A percentile compares a stretch with the other conserved stretches of the same genome.
Evolutionary conservation across 92 coral and sea anemone species (phyloP).

Genomic region (Hydrozoanthus gracilis): DNA sequence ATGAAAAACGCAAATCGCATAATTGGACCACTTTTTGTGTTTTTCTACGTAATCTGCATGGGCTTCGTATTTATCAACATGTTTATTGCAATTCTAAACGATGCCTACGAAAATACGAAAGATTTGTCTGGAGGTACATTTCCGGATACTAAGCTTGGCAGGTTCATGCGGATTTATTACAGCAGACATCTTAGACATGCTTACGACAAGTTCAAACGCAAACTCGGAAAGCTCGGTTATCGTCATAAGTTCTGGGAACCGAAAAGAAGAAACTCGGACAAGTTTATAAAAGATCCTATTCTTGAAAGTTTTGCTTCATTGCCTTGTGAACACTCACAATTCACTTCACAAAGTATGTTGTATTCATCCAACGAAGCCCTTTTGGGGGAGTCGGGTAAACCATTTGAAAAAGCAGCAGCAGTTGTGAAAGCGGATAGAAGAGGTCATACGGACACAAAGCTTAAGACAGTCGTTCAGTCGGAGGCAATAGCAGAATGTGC

Average conservation of each 20-base stretch:
- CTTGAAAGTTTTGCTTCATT: conserved; percentile 65
- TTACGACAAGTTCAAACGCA: conserved; percentile 69
- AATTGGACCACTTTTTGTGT: conserved; percentile 74
- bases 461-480: conserved; percentile 26
- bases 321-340: conserved; percentile 54
- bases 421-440: background rate
- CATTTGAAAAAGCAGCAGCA: background rate
- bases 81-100: conserved; percentile 89
- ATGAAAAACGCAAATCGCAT: conserved; percentile 63
- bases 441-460: background rate
- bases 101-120: conserved; percentile 76
- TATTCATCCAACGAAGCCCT: conserved; percentile 22
- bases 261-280: conserved; percentile 47
- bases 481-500: conserved; percentile 72
- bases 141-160: conserved; percentile 81
- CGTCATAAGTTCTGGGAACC: conserved; percentile 65
- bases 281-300: conserved; percentile 24
- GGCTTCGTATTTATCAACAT: conserved; percentile 81
- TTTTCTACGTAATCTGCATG: conserved; percentile 78
- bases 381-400: background rate
- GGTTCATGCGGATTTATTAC: conserved; percentile 73
- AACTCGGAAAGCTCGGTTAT: conserved; percentile 73
- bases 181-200: conserved; percentile 44
- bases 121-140: conserved; percentile 82
- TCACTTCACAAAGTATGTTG: background rate